Evolutionary conservation across 2,888 invertebrate species (phyloP), one percentile per base, ranked within the genome.

Genomic region (Diarsia rubi): DNA sequence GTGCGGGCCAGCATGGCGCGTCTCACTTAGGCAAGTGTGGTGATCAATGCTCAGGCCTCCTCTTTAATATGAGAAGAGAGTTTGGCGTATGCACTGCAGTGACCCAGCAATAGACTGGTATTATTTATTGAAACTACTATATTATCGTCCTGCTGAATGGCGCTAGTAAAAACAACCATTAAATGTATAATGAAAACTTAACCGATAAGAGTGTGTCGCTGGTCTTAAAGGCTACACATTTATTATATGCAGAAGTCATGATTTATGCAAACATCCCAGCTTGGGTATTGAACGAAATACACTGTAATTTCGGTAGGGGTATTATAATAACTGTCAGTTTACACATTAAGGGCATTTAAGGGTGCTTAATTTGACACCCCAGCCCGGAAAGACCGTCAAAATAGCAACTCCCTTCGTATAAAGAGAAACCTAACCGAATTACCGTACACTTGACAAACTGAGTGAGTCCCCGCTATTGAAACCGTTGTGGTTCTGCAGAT

Each of bases 131-230:
- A n/a, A 49, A 8, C 49, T 49, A 45, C 27, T 21, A 24, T 45
- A 27, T 69, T 69, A 27, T 69, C 16, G 4, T 16, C 21, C n/a
- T 44, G 9, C 21, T 14, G 42, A 64, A 44, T 19, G 19, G 12
- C n/a, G 12, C 4, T 68, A 69, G 24, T 47, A 42, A 54, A 78
- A 78, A 54, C 16, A 5, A 3, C 8, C 8, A 31, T 31, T 54
- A 16, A 1, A n/a, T 12, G n/a, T 42, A 27, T 60, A 42, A 14
- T 16, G 27, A 54, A 69, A 64, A 45, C 27, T 69, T 45, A 31
- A 65, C 64, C 52, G 59, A 78, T 70, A 79, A 78, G 27, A 59
- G 11, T 27, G 54, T 62, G 47, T n/a, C 54, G 75, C 24, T 19
- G 24, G 6, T 62, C 14, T 45, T 27, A 24, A 44, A 63, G 44